These are phyloP conservation scores for Pachyseris speciosa DNA, from an alignment of 64 coral and sea anemone species.

Conservation along the genomic window DNA sequence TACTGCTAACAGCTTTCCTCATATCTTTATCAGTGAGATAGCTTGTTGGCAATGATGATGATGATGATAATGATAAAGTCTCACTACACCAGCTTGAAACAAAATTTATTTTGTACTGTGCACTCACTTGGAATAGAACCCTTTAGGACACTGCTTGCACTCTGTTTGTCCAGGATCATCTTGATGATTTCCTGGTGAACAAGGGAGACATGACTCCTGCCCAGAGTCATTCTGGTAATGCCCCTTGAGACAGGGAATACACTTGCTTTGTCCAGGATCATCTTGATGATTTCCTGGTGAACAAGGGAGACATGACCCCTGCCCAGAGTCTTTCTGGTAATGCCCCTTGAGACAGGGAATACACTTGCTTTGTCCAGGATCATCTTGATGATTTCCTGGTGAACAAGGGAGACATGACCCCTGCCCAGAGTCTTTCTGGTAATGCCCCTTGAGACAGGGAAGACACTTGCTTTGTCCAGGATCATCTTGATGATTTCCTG, in stretches of 20 bases:
- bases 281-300: constrained; percentile 18
- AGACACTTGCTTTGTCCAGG: constrained; percentile 41
- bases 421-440: constrained; percentile 29
- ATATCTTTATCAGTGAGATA: too few relatives aligned
- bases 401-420: constrained; percentile 8
- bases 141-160: not conserved
- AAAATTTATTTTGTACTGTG: too few relatives aligned
- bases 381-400: constrained; percentile 7
- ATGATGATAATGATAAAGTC: too few relatives aligned
- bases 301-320: constrained; percentile 8
- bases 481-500: constrained; percentile 15
- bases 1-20: too few relatives aligned
- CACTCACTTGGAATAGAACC: constrained; percentile 17
- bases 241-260: too few relatives aligned
- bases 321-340: constrained; percentile 35
- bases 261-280: not conserved
- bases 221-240: constrained; percentile 38
- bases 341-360: not conserved
- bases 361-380: constrained; percentile 40
- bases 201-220: constrained; percentile 1
- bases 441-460: constrained; percentile 8
- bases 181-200: constrained; percentile 28
- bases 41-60: too few relatives aligned
- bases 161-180: not conserved
- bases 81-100: too few relatives aligned